Evolutionary conservation across 2,888 invertebrate species (phyloP).

Genomic region (Lomographa bimaculata): DNA sequence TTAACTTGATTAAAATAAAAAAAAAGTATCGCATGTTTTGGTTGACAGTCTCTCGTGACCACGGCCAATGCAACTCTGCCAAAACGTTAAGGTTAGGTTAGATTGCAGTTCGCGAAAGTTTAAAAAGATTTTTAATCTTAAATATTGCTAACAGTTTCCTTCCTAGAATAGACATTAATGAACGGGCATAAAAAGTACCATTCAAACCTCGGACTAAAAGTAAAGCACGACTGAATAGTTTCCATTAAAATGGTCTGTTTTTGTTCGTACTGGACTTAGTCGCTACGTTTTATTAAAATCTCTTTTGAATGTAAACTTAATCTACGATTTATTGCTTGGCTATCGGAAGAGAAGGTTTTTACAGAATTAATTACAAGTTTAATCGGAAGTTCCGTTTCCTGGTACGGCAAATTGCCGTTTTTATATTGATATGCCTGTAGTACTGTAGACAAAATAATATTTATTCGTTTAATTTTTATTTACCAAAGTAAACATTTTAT

Average conservation of each 20-base stretch:
- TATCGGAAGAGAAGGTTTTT: constrained; percentile 20
- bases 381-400: neutral
- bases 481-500: no score
- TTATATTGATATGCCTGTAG: neutral
- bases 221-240: constrained; percentile 37
- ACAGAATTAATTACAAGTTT: constrained; percentile 2
- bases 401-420: neutral
- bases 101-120: no score
- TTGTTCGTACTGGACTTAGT: constrained; percentile 11
- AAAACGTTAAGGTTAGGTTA: no score
- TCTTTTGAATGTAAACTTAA: constrained; percentile 29
- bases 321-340: constrained; percentile 29
- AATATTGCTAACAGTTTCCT: no score
- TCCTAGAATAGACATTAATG: constrained; percentile 39
- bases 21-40: no score
- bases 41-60: no score
- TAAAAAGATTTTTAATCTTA: no score
- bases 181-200: constrained; percentile 34
- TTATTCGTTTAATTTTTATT: no score
- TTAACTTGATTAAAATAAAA: no score
- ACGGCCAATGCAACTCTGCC: no score
- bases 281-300: constrained; percentile 25
- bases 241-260: constrained; percentile 30
- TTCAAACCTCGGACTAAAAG: constrained; percentile 37
- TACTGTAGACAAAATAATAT: no score